Conservation (phyloP, 2,113 vertebrate species). For the Marcusenius ussheri region DNA sequence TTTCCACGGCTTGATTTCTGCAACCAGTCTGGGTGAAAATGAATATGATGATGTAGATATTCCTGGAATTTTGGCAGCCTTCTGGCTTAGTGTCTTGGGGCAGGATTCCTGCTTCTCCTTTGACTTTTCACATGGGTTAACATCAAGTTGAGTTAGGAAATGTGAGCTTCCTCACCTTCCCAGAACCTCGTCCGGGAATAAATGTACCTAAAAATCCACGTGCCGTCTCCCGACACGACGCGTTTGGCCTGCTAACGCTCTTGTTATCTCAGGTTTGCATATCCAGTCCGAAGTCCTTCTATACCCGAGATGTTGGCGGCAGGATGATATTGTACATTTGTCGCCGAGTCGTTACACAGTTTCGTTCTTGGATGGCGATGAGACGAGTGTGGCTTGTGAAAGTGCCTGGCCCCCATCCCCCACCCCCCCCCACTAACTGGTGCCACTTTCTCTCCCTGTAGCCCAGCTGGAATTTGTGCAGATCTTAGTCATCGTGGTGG, state of each 20-base stretch:
- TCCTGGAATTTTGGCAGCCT: background rate
- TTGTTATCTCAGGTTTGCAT: background rate
- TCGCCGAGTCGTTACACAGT: background rate
- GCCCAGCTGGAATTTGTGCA: conserved; percentile 96
- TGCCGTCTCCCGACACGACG: background rate
- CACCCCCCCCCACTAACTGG: background rate
- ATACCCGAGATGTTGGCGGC: background rate
- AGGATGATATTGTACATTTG: background rate
- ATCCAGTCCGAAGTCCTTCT: background rate
- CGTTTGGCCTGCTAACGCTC: background rate
- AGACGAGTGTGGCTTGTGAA: background rate
- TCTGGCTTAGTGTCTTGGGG: background rate
- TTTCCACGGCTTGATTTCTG: background rate
- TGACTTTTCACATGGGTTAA: background rate
- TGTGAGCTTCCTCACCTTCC: background rate
- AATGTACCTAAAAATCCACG: background rate
- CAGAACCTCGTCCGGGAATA: background rate
- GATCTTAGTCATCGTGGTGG: conserved; percentile 92
- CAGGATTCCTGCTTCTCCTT: background rate
- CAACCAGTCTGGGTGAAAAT: background rate
- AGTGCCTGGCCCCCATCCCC: background rate
- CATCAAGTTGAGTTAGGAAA: background rate
- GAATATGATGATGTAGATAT: background rate
- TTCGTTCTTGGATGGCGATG: background rate
- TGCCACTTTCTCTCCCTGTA: conserved; percentile 35